Conservation (phyloP, 2,888 invertebrate genomes). For the Psylliodes chrysocephalus region DNA sequence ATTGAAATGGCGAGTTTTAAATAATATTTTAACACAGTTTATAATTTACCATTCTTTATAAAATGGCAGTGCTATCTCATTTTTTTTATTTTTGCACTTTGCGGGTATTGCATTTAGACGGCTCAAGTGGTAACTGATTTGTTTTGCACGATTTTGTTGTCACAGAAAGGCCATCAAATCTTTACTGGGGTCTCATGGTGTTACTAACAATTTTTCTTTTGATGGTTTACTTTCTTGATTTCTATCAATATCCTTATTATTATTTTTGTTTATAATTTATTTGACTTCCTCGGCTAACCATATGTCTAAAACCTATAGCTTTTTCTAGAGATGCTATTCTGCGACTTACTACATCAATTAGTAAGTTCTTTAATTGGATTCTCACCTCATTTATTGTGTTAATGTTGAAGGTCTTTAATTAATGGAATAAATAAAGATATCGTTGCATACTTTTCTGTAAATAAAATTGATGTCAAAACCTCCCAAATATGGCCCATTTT, state of each 20-base stretch:
- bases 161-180: too few relatives aligned
- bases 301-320: constrained; percentile 39
- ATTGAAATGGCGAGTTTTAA: too few relatives aligned
- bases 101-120: not conserved
- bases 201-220: too few relatives aligned
- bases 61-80: too few relatives aligned
- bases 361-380: constrained; percentile 12
- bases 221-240: too few relatives aligned
- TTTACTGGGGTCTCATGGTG: too few relatives aligned
- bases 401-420: constrained; percentile 25
- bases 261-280: constrained; percentile 21
- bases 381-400: constrained; percentile 18
- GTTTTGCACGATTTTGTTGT: too few relatives aligned
- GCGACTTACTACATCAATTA: constrained; percentile 16
- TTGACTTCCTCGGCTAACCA: too few relatives aligned
- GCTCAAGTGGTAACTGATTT: not conserved
- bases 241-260: too few relatives aligned
- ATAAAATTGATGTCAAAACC: constrained; percentile 24
- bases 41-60: too few relatives aligned
- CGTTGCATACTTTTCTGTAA: constrained; percentile 32
- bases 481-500: constrained; percentile 35
- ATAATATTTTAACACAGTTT: too few relatives aligned
- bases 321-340: constrained; percentile 23
- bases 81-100: too few relatives aligned
- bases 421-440: constrained; percentile 33